Percentiles rank a stretch among this genome's conserved stretches.
Evolutionary conservation across 2,797 vertebrate species (phyloP).

Genomic region (Hemitrygon akajei): DNA sequence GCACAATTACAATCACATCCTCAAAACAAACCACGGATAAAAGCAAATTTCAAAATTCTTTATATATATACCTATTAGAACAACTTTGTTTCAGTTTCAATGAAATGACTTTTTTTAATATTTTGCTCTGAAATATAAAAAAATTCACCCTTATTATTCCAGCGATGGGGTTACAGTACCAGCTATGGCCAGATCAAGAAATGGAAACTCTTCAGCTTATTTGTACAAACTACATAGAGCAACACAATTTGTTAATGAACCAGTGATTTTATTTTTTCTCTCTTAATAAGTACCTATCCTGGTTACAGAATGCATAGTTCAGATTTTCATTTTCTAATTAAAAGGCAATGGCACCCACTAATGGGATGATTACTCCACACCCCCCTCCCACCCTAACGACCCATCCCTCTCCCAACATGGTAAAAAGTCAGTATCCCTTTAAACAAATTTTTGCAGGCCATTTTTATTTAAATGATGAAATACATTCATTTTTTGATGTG

Average conservation of each 20-base stretch:
- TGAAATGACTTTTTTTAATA: constrained; percentile 37
- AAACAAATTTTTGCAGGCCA: constrained; percentile 30
- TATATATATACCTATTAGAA: constrained; percentile 38
- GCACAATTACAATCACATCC: constrained; percentile 37
- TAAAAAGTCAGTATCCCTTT: constrained; percentile 33
- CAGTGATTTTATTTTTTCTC: constrained; percentile 32
- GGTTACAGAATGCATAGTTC: constrained; percentile 37
- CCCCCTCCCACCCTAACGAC: not conserved
- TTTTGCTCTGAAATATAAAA: constrained; percentile 36
- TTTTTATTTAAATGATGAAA: constrained; percentile 22
- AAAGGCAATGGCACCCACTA: constrained; percentile 30
- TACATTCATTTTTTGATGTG: constrained; percentile 34
- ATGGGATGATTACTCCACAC: not conserved
- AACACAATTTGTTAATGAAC: constrained; percentile 36
- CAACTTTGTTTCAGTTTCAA: constrained; percentile 36
- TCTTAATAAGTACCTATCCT: constrained; percentile 37
- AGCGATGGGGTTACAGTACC: constrained; percentile 36
- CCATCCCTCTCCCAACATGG: not conserved
- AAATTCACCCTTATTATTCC: constrained; percentile 38
- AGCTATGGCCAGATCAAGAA: constrained; percentile 27
- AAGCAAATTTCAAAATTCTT: constrained; percentile 38
- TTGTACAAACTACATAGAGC: constrained; percentile 35
- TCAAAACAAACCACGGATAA: constrained; percentile 38
- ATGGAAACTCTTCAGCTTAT: constrained; percentile 27
- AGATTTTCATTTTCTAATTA: constrained; percentile 32